phyloP scores from a whole-genome alignment of 1,140 invertebrate genomes.

The Zaprionus ghesquierei region DNA sequence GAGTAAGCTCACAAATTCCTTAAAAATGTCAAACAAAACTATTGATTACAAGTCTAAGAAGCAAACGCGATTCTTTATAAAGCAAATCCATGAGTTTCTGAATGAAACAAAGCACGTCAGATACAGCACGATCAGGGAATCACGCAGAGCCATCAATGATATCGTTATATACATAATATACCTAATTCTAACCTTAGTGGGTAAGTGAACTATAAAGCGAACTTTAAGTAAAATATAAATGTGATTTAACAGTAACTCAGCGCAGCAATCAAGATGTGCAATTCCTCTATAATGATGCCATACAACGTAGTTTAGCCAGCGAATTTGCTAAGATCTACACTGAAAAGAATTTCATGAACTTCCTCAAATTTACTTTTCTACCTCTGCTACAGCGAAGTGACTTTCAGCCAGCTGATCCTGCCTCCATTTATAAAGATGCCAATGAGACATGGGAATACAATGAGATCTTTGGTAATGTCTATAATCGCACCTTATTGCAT shows the following conservation, averaged over 20 bases:
- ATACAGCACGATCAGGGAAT: background rate
- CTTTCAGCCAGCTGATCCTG: background rate
- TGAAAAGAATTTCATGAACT: conserved; percentile 1
- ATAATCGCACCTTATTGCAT: conserved; percentile 6
- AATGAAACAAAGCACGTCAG: background rate
- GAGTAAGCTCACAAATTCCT: background rate
- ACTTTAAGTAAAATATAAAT: background rate
- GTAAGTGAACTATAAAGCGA: background rate
- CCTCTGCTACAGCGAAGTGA: background rate
- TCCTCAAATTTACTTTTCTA: background rate
- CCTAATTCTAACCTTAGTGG: background rate
- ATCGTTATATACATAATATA: conserved; percentile 1
- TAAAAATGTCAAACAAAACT: background rate
- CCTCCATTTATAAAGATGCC: background rate
- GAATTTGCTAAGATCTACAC: background rate
- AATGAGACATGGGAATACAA: background rate
- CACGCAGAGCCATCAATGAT: background rate
- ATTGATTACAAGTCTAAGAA: background rate
- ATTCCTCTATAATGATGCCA: conserved; percentile 1
- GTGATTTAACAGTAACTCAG: background rate
- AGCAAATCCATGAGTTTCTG: background rate
- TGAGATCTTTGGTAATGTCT: background rate
- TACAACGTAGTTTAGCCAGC: background rate
- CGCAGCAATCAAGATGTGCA: background rate
- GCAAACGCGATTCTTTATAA: background rate